Evolutionary conservation across 2,888 invertebrate species (phyloP).

Genomic region (Merodon equestris): DNA sequence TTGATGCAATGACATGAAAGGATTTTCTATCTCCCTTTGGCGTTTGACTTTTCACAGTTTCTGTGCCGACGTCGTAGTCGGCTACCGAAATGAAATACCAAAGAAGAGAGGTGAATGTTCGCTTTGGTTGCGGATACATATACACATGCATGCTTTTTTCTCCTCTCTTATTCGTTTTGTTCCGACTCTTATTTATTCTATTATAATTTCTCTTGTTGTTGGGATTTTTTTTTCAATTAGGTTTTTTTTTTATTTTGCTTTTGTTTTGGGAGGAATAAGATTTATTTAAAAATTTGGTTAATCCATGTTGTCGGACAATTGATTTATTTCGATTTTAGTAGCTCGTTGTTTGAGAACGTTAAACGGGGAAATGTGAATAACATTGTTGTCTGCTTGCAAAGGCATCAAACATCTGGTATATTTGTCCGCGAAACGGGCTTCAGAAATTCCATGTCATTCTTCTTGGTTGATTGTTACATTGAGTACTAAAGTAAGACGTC

Average conservation of each 20-base stretch:
- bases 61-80: slow-evolving; percentile 39
- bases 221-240: slow-evolving; percentile 30
- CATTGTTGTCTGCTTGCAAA: no score
- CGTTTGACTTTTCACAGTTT: slow-evolving; percentile 55
- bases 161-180: slow-evolving; percentile 39
- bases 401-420: no score
- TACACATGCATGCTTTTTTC: slow-evolving; percentile 23
- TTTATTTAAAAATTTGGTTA: slow-evolving; percentile 15
- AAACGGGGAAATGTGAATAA: no score
- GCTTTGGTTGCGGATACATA: slow-evolving; percentile 55
- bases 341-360: not conserved
- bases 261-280: not conserved
- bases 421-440: no score
- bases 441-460: no score
- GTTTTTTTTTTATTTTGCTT: slow-evolving; percentile 38
- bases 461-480: no score
- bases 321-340: slow-evolving; percentile 21
- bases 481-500: no score
- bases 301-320: slow-evolving; percentile 5
- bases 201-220: slow-evolving; percentile 48
- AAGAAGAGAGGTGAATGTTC: slow-evolving; percentile 68
- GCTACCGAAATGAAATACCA: slow-evolving; percentile 65
- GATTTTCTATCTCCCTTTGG: slow-evolving; percentile 49
- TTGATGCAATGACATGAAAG: slow-evolving; percentile 30
- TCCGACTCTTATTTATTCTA: slow-evolving; percentile 50